Evolutionary conservation across 2,888 invertebrate genomes (phyloP).

Genomic region (Himalopsyche tibetana): DNA sequence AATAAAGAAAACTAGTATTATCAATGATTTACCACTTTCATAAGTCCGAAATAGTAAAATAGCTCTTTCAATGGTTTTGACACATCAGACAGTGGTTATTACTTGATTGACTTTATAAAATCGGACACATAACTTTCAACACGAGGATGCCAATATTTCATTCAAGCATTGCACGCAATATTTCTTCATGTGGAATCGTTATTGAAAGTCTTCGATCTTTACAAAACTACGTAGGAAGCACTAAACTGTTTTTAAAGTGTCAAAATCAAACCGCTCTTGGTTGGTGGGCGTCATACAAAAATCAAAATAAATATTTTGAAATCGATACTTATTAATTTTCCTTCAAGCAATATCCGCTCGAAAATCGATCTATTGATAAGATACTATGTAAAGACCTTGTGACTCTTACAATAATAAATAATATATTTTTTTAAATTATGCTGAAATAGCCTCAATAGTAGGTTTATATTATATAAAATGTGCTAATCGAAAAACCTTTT

Average conservation of each 20-base stretch:
- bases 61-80: too few species aligned
- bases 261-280: neutral
- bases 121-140: too few species aligned
- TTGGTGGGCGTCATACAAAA: slow-evolving; percentile 1
- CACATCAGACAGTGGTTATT: too few species aligned
- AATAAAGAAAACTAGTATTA: too few species aligned
- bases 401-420: neutral
- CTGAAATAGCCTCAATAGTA: too few species aligned
- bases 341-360: slow-evolving; percentile 24
- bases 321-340: neutral
- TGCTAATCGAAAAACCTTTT: too few species aligned
- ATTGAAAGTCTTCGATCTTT: neutral
- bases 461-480: too few species aligned
- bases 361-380: neutral
- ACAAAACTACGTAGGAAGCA: neutral
- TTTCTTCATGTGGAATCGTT: neutral
- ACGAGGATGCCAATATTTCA: too few species aligned
- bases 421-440: neutral
- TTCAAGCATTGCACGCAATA: neutral
- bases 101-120: too few species aligned
- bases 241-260: neutral
- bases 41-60: too few species aligned
- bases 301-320: slow-evolving; percentile 25
- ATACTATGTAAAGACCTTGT: neutral
- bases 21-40: too few species aligned